phyloP scores from a whole-genome alignment of 2,113 vertebrate species.

The Montifringilla adamsi region DNA sequence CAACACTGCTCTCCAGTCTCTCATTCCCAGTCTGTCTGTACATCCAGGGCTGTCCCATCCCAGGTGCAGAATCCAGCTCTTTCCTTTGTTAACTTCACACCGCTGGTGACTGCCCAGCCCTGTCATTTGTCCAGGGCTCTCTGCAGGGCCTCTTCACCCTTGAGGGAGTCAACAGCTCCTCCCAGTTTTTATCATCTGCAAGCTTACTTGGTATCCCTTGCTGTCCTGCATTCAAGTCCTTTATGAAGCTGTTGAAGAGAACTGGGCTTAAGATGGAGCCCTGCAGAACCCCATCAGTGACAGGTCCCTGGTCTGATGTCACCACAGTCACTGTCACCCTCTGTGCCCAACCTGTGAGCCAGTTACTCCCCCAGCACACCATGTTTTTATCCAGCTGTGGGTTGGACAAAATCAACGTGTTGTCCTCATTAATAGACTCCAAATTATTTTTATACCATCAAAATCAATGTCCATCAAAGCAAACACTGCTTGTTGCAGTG shows the following conservation, averaged over 20 bases:
- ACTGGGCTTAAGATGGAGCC: too few relatives aligned
- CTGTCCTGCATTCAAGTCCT: neutral
- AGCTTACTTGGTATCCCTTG: too few relatives aligned
- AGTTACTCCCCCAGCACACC: fast-evolving
- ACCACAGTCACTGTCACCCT: neutral
- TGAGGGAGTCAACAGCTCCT: neutral
- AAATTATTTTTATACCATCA: neutral
- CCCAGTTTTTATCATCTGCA: neutral
- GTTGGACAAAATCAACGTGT: neutral
- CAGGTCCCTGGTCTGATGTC: neutral
- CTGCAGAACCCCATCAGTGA: neutral
- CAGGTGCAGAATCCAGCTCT: neutral
- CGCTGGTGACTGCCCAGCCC: too few relatives aligned
- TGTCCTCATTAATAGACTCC: neutral
- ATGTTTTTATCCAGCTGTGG: neutral
- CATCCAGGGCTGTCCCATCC: neutral
- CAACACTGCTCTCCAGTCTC: fast-evolving
- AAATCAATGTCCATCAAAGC: neutral
- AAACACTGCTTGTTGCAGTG: neutral
- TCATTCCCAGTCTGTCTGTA: neutral
- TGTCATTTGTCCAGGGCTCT: neutral
- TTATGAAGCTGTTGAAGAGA: neutral
- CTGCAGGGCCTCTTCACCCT: neutral
- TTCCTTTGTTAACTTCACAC: neutral
- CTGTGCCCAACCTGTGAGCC: neutral